Percentiles rank a stretch among this genome's conserved stretches.
phyloP scores from a whole-genome alignment of 2,113 vertebrate genomes.

The Hippotragus niger region DNA sequence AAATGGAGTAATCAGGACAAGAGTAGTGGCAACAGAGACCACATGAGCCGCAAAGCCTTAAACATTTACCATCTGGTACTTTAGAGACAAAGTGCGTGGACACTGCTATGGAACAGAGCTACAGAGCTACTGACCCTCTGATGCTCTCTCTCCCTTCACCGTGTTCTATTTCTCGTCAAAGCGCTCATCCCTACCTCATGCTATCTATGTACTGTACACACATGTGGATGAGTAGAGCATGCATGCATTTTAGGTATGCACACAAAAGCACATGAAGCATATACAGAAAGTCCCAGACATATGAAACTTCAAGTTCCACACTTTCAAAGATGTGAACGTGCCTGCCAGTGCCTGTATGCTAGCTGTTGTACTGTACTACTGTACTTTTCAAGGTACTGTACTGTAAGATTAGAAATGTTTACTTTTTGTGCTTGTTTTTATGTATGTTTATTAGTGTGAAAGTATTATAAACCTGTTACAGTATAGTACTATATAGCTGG shows the following conservation, averaged over 20 bases:
- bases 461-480: background rate
- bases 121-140: too few species aligned
- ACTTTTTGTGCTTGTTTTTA: background rate
- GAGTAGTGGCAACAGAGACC: background rate
- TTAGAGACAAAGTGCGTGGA: accelerated
- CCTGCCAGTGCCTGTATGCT: background rate
- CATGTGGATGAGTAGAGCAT: too few species aligned
- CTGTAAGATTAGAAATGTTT: background rate
- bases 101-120: accelerated
- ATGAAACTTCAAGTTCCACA: background rate
- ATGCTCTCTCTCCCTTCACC: background rate
- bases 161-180: background rate
- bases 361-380: accelerated
- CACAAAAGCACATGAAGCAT: background rate
- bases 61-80: background rate
- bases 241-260: background rate
- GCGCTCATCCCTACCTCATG: background rate
- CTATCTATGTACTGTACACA: background rate
- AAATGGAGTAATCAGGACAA: background rate
- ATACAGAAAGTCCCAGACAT: background rate
- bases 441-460: background rate
- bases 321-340: background rate
- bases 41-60: background rate
- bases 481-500: background rate
- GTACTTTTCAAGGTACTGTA: background rate